A percentile compares a stretch with the other conserved stretches of the same genome.
phyloP scores from a whole-genome alignment of 2,888 invertebrate species.

The Synergus umbraculus region DNA sequence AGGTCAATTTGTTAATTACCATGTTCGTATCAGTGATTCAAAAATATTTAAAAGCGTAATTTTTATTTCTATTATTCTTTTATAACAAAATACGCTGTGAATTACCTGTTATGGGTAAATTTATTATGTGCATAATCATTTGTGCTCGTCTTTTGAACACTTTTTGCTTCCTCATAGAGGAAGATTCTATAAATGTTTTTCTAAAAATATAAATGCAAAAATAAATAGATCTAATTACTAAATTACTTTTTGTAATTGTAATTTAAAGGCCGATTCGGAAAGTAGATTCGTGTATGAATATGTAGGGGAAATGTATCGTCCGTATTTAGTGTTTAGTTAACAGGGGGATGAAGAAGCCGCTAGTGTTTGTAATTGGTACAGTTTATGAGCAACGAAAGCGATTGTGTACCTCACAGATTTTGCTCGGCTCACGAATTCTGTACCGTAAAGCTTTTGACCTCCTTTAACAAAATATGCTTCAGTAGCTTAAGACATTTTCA shows the following conservation, averaged over 20 bases:
- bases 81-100: too few species aligned
- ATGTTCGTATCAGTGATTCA: background rate
- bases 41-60: too few species aligned
- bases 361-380: slow-evolving; percentile 76
- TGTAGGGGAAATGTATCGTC: slow-evolving; percentile 69
- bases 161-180: too few species aligned
- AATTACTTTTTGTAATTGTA: too few species aligned
- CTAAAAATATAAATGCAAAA: too few species aligned
- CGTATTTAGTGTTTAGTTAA: slow-evolving; percentile 76
- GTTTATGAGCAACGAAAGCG: slow-evolving; percentile 73
- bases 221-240: too few species aligned
- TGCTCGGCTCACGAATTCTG: slow-evolving; percentile 55
- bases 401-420: slow-evolving; percentile 75
- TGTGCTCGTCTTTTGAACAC: too few species aligned
- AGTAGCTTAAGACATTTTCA: slow-evolving; percentile 62
- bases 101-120: too few species aligned
- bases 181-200: too few species aligned
- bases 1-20: background rate
- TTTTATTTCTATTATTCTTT: too few species aligned
- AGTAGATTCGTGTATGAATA: slow-evolving; percentile 52
- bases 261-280: slow-evolving; percentile 39
- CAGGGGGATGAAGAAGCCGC: slow-evolving; percentile 71
- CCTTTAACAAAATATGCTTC: slow-evolving; percentile 38
- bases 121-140: too few species aligned
- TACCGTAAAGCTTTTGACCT: slow-evolving; percentile 57